Evolutionary conservation across 2,888 invertebrate genomes (phyloP).

Genomic region (Teleogryllus oceanicus): DNA sequence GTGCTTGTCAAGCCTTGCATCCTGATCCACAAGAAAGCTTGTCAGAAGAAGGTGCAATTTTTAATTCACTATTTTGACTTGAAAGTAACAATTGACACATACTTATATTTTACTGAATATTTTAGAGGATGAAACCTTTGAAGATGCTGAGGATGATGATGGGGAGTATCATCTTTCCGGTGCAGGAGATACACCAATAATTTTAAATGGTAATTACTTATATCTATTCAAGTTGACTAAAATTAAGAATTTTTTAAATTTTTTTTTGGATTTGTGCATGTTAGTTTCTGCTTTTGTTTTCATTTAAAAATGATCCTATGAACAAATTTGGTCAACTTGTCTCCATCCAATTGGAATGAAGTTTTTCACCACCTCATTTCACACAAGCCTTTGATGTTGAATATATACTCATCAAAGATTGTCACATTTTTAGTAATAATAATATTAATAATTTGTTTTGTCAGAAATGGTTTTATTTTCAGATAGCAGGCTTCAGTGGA

Average conservation of each 20-base stretch:
- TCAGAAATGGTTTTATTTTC: too few species aligned
- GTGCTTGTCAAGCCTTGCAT: slow-evolving; percentile 73
- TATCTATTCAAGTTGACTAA: neutral
- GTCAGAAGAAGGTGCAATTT: slow-evolving; percentile 46
- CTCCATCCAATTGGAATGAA: too few species aligned
- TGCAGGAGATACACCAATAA: slow-evolving; percentile 33
- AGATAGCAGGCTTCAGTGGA: too few species aligned
- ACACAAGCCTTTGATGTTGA: too few species aligned
- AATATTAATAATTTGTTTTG: too few species aligned
- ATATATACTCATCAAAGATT: too few species aligned
- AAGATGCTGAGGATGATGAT: slow-evolving; percentile 40
- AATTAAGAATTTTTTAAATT: neutral
- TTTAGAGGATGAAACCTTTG: slow-evolving; percentile 36
- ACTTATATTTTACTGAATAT: neutral
- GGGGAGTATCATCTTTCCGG: slow-evolving; percentile 35
- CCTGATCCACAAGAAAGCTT: slow-evolving; percentile 68
- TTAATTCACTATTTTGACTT: neutral
- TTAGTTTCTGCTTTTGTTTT: neutral
- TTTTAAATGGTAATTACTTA: slow-evolving; percentile 21
- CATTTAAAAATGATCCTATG: neutral
- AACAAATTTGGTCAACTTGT: too few species aligned
- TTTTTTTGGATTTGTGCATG: neutral
- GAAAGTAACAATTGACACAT: neutral
- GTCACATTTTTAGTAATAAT: too few species aligned
- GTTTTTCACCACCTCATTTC: too few species aligned